Evolutionary conservation across 2,888 invertebrate genomes (phyloP), one percentile per base, ranked within the genome.

Genomic region (Drosophila infuscata): DNA sequence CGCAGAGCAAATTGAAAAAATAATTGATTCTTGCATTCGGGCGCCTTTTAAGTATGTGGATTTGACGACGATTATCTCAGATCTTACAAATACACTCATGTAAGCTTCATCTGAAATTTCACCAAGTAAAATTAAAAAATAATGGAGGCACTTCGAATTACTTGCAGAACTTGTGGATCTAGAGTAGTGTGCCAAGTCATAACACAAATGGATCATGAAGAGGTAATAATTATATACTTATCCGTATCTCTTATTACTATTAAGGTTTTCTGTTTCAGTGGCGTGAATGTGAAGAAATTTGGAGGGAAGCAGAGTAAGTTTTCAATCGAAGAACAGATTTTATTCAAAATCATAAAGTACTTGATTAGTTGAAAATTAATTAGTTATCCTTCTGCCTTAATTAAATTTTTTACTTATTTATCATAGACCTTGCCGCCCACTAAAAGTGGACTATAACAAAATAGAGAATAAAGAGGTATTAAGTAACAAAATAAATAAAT

Each of bases 191-290:
- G 4, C 15, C 53, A 53, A 53, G 20, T 20, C 15, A 8, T 53
- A 11, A 20, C 0, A 9, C 33, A 3, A 3, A 20, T 25, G 4
- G 5, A n/a, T 0, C 0, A 20, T 8, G 5, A 20, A 2, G 4
- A 35, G 53, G 53, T 53, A 25, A 53, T 52, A 7, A 20, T 7
- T 35, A 35, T 53, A 35, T 12, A 20, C 20, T 32, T 15, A 35
- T 53, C 25, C 4, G 8, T 7, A 25, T 20, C 15, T 35, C 4
- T 17, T n/a, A 12, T 53, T 12, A 36, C 33, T 35, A 15, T 35
- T 3, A 52, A 36, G 15, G 3, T 52, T 32, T 52, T 52, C 0
- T 33, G 12, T 32, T 32, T 12, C 12, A 52, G 52, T 52, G 20
- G 32, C 1, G 0, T 1, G 20, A 6, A 7, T 11, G n/a, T 11